These are phyloP conservation scores for Thymelicus acteon DNA, from an alignment of 2,888 invertebrate species.

Conservation along the genomic window DNA sequence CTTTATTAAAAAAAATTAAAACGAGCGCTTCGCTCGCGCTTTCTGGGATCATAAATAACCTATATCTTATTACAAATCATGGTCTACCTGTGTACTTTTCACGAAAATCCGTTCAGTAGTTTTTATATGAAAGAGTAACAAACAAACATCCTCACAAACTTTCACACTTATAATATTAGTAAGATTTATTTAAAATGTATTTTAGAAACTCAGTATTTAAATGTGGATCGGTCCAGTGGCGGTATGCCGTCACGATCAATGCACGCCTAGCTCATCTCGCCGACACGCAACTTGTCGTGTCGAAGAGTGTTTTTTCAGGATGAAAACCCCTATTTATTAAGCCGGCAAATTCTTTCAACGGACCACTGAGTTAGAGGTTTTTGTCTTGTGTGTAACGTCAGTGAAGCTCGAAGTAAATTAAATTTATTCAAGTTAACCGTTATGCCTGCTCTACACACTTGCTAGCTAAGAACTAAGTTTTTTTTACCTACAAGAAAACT, in stretches of 20 bases:
- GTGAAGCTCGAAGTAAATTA: constrained; percentile 35
- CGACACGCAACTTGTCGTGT: constrained; percentile 77
- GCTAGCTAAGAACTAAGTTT: background rate
- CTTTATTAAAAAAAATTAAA: too few species aligned
- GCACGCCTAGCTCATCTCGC: constrained; percentile 49
- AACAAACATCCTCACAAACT: too few species aligned
- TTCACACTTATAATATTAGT: too few species aligned
- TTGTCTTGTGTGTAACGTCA: constrained; percentile 58
- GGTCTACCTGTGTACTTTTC: too few species aligned
- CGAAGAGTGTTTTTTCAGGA: constrained; percentile 69
- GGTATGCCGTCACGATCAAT: constrained; percentile 55
- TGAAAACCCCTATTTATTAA: constrained; percentile 77
- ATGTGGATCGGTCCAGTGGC: constrained; percentile 22
- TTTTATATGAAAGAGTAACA: too few species aligned
- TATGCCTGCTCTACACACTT: background rate
- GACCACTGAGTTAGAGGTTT: constrained; percentile 69
- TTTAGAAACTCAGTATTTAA: constrained; percentile 29
- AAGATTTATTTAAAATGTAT: constrained; percentile 4
- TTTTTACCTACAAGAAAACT: background rate
- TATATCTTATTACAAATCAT: too few species aligned
- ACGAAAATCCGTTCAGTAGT: too few species aligned
- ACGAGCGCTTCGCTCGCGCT: too few species aligned
- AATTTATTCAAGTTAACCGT: constrained; percentile 16
- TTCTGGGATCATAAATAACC: too few species aligned
- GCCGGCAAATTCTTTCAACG: constrained; percentile 73